Conservation (phyloP, 2,113 vertebrate genomes). For the Edolisoma coerulescens region DNA sequence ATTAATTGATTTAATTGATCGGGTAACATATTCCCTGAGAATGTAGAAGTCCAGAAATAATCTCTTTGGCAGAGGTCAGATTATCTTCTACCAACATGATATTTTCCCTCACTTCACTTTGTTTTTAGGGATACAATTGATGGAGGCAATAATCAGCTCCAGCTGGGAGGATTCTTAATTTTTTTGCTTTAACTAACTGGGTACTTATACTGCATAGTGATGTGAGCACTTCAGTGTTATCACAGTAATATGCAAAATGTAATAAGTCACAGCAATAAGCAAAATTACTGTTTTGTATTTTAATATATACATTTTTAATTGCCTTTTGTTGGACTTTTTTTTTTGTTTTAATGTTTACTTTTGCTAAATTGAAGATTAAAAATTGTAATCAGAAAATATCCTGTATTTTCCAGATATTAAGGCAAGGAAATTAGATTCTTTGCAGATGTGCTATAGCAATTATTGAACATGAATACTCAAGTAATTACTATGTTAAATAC, state of each 20-base stretch:
- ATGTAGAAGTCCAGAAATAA: background rate
- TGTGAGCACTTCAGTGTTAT: background rate
- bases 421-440: slow-evolving; percentile 18
- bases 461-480: slow-evolving; percentile 55
- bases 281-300: slow-evolving; percentile 27
- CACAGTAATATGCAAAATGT: background rate
- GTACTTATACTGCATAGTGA: background rate
- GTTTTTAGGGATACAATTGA: background rate
- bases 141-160: background rate
- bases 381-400: background rate
- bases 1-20: background rate
- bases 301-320: background rate
- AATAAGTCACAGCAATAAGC: background rate
- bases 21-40: background rate
- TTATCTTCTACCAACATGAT: background rate
- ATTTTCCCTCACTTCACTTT: background rate
- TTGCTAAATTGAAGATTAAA: background rate
- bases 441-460: slow-evolving; percentile 54
- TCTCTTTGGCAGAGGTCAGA: background rate
- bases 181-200: background rate
- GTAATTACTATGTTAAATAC: slow-evolving; percentile 62
- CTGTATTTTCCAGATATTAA: slow-evolving; percentile 21
- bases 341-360: background rate
- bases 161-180: background rate
- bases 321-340: background rate